Percentiles rank a stretch among this genome's conserved stretches.
These are phyloP conservation scores for Brachypterus glaber DNA, from an alignment of 2,888 invertebrate species.

Conservation along the genomic window DNA sequence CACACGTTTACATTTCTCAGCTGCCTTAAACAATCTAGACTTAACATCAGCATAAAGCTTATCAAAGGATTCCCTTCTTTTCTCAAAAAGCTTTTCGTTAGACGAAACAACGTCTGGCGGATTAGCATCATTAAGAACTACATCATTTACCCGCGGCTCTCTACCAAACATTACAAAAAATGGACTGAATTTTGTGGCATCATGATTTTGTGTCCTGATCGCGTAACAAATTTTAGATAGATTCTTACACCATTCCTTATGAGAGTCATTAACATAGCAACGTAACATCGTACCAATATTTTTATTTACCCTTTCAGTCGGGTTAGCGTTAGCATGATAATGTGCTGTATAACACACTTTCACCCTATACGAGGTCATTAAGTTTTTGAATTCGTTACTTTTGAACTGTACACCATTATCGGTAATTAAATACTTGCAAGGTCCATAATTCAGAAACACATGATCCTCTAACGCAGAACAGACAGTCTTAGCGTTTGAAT, in stretches of 20 bases:
- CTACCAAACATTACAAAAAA: constrained; percentile 19
- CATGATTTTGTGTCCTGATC: constrained; percentile 17
- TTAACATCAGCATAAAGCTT: constrained; percentile 4
- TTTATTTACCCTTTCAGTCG: constrained; percentile 26
- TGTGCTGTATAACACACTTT: constrained; percentile 17
- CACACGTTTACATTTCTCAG: constrained; percentile 9
- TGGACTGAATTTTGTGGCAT: constrained; percentile 16
- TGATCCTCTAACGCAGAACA: constrained; percentile 17
- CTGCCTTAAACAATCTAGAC: background rate
- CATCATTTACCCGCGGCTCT: constrained; percentile 12
- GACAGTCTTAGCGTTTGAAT: constrained; percentile 16
- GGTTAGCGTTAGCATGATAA: constrained; percentile 30
- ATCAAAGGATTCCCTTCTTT: constrained; percentile 1
- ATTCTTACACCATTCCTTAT: constrained; percentile 19
- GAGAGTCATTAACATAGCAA: constrained; percentile 22
- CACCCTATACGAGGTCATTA: constrained; percentile 14
- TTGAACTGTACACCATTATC: too few species aligned
- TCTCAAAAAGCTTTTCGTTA: too few species aligned
- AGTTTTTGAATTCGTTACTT: constrained; percentile 10
- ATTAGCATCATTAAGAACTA: too few species aligned
- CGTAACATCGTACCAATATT: constrained; percentile 28
- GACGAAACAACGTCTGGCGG: too few species aligned
- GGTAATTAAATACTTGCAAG: constrained; percentile 20
- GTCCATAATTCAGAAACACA: constrained; percentile 23
- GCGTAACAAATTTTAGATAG: constrained; percentile 18